These are phyloP conservation scores for Squalus acanthias DNA, from an alignment of 2,797 vertebrate genomes.

Conservation along the genomic window DNA sequence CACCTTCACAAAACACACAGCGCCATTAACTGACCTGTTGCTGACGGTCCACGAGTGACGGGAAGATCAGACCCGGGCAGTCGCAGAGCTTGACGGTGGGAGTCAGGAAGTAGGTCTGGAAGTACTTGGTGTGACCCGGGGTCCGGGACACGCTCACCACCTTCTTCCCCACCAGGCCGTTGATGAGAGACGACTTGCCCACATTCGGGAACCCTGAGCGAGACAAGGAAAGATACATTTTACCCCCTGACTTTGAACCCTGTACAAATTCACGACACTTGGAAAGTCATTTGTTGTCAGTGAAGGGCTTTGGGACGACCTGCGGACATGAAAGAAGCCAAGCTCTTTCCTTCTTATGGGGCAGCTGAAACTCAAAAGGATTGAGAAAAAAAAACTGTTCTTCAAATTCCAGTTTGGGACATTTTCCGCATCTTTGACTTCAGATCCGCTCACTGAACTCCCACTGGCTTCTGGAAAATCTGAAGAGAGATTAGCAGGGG, in stretches of 20 bases:
- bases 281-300: too few relatives aligned
- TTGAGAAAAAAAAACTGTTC: not conserved
- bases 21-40: slow-evolving; percentile 66
- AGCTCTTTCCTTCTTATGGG: not conserved
- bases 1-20: not conserved
- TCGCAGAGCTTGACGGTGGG: slow-evolving; percentile 82
- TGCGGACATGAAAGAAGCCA: not conserved
- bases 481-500: too few relatives aligned
- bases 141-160: slow-evolving; percentile 88
- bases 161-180: slow-evolving; percentile 79
- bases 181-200: slow-evolving; percentile 84
- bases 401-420: not conserved
- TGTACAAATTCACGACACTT: not conserved
- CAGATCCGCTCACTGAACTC: not conserved
- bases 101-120: slow-evolving; percentile 93
- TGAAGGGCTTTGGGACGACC: too few relatives aligned
- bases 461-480: too few relatives aligned
- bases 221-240: not conserved
- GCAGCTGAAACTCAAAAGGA: not conserved
- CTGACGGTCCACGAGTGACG: slow-evolving; percentile 70
- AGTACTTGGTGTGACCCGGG: slow-evolving; percentile 91
- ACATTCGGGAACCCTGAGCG: slow-evolving; percentile 79
- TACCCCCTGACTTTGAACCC: not conserved
- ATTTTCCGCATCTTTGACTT: not conserved
- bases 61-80: slow-evolving; percentile 86